Evolutionary conservation across 2,888 invertebrate species (phyloP), one percentile per base, ranked within the genome.

Genomic region (Euclidia mi): DNA sequence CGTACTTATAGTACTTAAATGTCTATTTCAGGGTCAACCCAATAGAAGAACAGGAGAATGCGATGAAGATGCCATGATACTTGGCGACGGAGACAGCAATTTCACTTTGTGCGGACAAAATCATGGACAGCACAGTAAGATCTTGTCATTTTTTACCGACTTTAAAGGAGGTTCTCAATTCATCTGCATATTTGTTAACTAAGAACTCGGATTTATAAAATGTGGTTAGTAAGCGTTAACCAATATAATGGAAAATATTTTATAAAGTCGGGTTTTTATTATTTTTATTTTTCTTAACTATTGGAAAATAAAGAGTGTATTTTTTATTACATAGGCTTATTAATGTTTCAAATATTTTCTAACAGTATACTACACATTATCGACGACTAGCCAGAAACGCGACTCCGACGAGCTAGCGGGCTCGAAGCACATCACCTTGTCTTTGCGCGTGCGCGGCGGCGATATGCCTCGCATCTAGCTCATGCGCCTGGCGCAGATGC

Each of bases 71-170:
- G 91, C 96, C 4, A 96, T 97, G 86, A 87, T 94, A 1, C 83
- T 97, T 12, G 96, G 96, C 0, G 96, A 95, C 2, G 92, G 92
- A 12, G 91, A 94, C 0, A 95, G 94, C 44, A 95, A 95, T 48
- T 94, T 98, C 65, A 95, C 95, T 10, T 74, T 98, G 7, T 98
- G 98, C 80, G 98, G 98, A 0, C 96, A 97, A 81, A 98, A 98
- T 81, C 97, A 97, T 78, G 97, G 97, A 10, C 98, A 98, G 75
- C 98, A 98, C 75, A 94, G 98, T 98, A 87, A 95, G 95, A 11
- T n/a, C n/a, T n/a, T n/a, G n/a, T n/a, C n/a, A n/a, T n/a, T n/a
- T n/a, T n/a, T n/a, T n/a, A n/a, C n/a, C n/a, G n/a, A n/a, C n/a
- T n/a, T n/a, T n/a, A n/a, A n/a, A n/a, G n/a, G n/a, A n/a, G n/a